Conservation (phyloP, 2,113 vertebrate genomes). For the Lota lota region DNA sequence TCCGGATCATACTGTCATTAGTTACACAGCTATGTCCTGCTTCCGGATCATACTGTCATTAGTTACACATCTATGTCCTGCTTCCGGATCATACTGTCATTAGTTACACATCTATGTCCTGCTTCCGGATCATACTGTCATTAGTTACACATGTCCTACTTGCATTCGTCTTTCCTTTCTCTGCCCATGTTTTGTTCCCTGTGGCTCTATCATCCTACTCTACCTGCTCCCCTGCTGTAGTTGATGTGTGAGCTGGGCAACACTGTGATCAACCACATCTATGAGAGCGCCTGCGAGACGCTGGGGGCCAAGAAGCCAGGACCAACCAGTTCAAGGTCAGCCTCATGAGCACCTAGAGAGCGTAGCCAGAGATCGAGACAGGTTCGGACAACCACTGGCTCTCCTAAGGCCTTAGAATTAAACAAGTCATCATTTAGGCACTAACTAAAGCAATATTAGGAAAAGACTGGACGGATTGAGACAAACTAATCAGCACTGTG, state of each 20-base stretch:
- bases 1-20: neutral
- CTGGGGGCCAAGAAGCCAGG: constrained; percentile 84
- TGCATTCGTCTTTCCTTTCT: neutral
- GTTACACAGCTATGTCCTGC: neutral
- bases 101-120: neutral
- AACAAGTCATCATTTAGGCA: too few species aligned
- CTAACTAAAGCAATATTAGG: too few species aligned
- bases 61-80: neutral
- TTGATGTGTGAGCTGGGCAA: constrained; percentile 98
- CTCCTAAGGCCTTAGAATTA: too few species aligned
- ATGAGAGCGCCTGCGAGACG: constrained; percentile 86
- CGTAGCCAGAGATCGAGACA: too few species aligned
- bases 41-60: neutral
- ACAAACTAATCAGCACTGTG: too few species aligned
- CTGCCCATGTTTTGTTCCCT: neutral
- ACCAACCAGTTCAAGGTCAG: constrained; percentile 68
- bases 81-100: neutral
- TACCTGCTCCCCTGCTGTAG: constrained; percentile 60
- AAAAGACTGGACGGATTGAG: too few species aligned
- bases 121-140: neutral
- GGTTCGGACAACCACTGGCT: too few species aligned
- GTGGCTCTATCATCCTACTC: neutral
- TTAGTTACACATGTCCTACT: neutral
- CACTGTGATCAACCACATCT: constrained; percentile 92
- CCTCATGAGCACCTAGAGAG: neutral